Evolutionary conservation across 2,797 vertebrate species (phyloP).

Genomic region (Eremophila alpestris): DNA sequence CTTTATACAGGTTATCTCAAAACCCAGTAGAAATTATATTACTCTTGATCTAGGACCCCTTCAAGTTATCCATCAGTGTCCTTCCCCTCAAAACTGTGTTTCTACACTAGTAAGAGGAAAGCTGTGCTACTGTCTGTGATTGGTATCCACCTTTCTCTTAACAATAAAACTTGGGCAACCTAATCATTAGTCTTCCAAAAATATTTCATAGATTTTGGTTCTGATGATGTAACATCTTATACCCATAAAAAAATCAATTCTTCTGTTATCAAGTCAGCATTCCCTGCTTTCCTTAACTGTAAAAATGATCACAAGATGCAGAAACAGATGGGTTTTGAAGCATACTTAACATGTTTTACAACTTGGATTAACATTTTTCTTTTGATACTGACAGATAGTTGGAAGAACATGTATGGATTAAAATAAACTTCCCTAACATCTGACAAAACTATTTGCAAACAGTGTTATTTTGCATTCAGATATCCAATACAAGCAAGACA

Average conservation of each 20-base stretch:
- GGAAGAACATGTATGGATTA: neutral
- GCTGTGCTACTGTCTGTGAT: neutral
- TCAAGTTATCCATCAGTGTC: neutral
- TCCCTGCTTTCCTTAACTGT: neutral
- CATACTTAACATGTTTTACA: neutral
- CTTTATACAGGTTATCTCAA: neutral
- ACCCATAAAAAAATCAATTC: neutral
- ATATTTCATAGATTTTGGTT: neutral
- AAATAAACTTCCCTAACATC: neutral
- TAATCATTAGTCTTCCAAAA: neutral
- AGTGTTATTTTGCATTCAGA: neutral
- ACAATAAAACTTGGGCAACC: neutral
- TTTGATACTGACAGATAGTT: neutral
- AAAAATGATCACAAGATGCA: neutral
- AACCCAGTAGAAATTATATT: neutral
- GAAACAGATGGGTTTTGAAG: neutral
- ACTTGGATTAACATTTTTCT: neutral
- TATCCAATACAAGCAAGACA: neutral
- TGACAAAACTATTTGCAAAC: slow-evolving; percentile 11
- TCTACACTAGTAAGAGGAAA: neutral
- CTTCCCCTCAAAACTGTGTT: neutral
- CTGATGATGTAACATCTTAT: neutral
- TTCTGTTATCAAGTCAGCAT: neutral
- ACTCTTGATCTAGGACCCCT: neutral
- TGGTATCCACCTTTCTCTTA: neutral